Conservation (phyloP, 2,888 invertebrate species). For the Atethmia centrago region DNA sequence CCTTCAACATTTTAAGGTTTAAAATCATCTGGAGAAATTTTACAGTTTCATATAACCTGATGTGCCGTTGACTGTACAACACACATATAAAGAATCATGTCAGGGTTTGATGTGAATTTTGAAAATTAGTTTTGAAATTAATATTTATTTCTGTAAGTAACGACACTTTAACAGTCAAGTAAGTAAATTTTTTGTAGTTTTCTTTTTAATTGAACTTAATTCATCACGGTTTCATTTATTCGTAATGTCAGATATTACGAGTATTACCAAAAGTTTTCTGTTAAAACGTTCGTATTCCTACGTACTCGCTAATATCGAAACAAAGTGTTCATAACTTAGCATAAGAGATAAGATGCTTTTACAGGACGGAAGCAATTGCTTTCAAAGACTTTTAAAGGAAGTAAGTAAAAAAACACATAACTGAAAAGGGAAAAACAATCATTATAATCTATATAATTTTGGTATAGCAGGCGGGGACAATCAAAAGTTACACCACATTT, state of each 20-base stretch:
- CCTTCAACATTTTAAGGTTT: no score
- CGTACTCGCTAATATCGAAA: conserved; percentile 3
- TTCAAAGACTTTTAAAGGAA: conserved; percentile 28
- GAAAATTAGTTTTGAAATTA: neutral
- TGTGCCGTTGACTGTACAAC: no score
- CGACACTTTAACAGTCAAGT: neutral
- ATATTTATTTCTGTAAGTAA: neutral
- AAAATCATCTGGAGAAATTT: no score
- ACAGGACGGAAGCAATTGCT: conserved; percentile 9
- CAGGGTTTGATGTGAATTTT: neutral
- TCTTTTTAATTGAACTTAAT: neutral
- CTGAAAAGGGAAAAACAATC: no score
- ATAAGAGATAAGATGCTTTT: conserved; percentile 4
- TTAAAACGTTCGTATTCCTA: neutral
- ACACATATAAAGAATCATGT: neutral
- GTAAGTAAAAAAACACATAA: no score
- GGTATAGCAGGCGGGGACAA: no score
- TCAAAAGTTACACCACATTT: no score
- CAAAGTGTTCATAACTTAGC: conserved; percentile 19
- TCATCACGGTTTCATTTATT: neutral
- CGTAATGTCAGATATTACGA: neutral
- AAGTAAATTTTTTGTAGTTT: neutral
- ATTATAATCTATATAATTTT: no score
- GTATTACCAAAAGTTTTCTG: no score
- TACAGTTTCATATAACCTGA: no score